Evolutionary conservation across 2,797 vertebrate species (phyloP).

Genomic region (Otolemur crassicaudatus): DNA sequence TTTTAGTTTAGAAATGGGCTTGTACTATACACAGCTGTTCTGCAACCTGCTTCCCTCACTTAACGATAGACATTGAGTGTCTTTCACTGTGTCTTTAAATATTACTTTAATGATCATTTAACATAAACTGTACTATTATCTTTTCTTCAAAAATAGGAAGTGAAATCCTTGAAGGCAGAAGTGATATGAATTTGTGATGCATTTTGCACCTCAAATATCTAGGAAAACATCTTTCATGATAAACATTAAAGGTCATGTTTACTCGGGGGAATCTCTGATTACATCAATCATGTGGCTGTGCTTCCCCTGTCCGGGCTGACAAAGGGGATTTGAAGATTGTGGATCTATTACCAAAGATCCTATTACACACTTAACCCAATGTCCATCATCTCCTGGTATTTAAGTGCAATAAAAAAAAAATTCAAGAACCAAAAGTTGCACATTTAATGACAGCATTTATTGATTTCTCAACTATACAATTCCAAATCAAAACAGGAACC

Average conservation of each 20-base stretch:
- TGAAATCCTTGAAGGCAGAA: background rate
- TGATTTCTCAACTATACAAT: slow-evolving; percentile 13
- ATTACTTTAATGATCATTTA: slow-evolving; percentile 3
- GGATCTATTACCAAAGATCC: background rate
- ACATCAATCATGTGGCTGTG: background rate
- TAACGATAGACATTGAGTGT: background rate
- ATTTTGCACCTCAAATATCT: background rate
- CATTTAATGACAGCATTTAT: background rate
- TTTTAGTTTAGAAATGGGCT: background rate
- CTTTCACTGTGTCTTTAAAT: background rate
- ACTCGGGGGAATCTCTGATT: background rate
- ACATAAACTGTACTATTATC: slow-evolving; percentile 27
- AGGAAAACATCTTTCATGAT: background rate
- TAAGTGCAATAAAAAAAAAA: background rate
- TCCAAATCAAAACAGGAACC: slow-evolving; percentile 12
- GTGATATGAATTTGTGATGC: background rate
- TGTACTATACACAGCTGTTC: background rate
- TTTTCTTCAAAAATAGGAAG: background rate
- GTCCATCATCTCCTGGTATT: background rate
- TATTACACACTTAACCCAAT: background rate
- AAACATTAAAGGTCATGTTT: background rate
- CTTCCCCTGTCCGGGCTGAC: background rate
- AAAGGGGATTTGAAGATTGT: background rate
- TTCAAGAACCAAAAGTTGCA: slow-evolving; percentile 11
- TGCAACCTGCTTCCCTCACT: background rate